Evolutionary conservation across 1,140 invertebrate species (phyloP).

Genomic region (Probaryconus sp.): DNA sequence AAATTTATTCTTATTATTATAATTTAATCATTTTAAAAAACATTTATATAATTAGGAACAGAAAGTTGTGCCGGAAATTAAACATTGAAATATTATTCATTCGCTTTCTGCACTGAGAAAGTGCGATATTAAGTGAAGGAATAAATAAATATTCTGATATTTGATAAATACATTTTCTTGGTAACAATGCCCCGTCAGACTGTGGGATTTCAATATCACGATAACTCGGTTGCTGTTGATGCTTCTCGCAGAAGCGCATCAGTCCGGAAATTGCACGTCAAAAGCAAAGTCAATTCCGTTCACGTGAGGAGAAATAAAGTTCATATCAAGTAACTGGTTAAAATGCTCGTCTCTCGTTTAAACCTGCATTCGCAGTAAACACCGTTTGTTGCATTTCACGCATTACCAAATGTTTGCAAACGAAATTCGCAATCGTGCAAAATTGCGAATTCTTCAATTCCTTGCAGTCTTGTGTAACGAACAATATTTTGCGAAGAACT

Average conservation of each 20-base stretch:
- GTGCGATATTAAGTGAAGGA: constrained; percentile 9
- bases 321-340: constrained; percentile 45
- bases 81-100: no score
- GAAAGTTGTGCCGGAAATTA: no score
- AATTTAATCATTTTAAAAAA: no score
- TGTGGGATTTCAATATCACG: constrained; percentile 47
- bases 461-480: no score
- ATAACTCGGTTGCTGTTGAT: constrained; percentile 39
- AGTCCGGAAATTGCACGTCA: constrained; percentile 51
- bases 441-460: no score
- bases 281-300: constrained; percentile 52
- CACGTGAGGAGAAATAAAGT: constrained; percentile 30
- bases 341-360: constrained; percentile 3
- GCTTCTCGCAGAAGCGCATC: constrained; percentile 31
- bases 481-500: no score
- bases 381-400: background rate
- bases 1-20: no score
- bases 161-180: constrained; percentile 35
- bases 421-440: no score
- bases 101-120: no score
- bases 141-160: constrained; percentile 32
- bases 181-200: constrained; percentile 28
- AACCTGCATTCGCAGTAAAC: constrained; percentile 1
- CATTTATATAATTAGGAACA: no score
- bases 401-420: no score